Evolutionary conservation across 1,140 invertebrate genomes (phyloP).

Genomic region (Ctenoplectra terminalis): DNA sequence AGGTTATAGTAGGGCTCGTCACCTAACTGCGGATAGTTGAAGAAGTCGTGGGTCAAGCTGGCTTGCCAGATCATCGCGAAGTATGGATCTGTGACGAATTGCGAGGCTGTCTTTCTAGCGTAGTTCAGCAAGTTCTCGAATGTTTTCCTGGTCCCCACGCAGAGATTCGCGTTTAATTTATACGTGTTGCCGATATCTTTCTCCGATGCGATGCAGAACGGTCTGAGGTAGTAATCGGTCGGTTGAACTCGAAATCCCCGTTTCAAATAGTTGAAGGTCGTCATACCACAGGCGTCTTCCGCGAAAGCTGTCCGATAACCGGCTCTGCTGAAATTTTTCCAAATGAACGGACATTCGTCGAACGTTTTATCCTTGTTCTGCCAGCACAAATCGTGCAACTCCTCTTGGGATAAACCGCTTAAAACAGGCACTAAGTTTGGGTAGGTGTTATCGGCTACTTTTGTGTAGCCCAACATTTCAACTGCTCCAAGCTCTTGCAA

Average conservation of each 20-base stretch:
- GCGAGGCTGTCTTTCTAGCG: slow-evolving; percentile 81
- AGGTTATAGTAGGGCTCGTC: slow-evolving; percentile 78
- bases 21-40: slow-evolving; percentile 80
- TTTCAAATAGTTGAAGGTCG: slow-evolving; percentile 85
- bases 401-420: slow-evolving; percentile 85
- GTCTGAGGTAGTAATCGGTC: slow-evolving; percentile 85
- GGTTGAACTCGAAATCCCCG: slow-evolving; percentile 84
- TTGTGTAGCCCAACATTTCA: slow-evolving; percentile 91
- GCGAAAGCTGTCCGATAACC: slow-evolving; percentile 84
- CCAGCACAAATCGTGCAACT: slow-evolving; percentile 86
- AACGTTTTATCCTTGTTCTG: slow-evolving; percentile 81
- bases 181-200: slow-evolving; percentile 81
- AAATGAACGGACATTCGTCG: slow-evolving; percentile 85
- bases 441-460: slow-evolving; percentile 93
- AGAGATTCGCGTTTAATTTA: slow-evolving; percentile 83
- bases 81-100: slow-evolving; percentile 81
- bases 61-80: slow-evolving; percentile 83
- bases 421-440: slow-evolving; percentile 91
- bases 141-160: slow-evolving; percentile 81
- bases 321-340: slow-evolving; percentile 82
- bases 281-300: slow-evolving; percentile 85
- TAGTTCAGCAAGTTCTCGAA: slow-evolving; percentile 80
- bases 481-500: slow-evolving; percentile 86
- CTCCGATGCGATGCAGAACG: slow-evolving; percentile 81
- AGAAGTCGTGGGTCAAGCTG: slow-evolving; percentile 83